Percentiles rank a stretch among this genome's conserved stretches.
These are phyloP conservation scores for Peromyscus nudipes DNA, from an alignment of 2,797 vertebrate genomes.

Conservation along the genomic window DNA sequence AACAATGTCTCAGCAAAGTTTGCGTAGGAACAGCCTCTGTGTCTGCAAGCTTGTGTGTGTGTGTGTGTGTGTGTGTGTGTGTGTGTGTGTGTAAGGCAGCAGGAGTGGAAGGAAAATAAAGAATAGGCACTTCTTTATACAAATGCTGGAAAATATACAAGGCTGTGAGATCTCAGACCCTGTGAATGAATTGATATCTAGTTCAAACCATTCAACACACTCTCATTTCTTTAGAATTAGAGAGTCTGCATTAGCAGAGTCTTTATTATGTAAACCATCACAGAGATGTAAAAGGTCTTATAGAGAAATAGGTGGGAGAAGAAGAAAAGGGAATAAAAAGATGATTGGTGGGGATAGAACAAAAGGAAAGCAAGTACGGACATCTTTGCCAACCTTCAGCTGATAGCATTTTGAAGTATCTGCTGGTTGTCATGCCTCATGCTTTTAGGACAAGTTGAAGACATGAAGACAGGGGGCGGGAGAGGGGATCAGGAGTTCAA, in stretches of 20 bases:
- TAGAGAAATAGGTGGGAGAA: neutral
- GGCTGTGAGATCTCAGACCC: neutral
- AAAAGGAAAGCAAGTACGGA: neutral
- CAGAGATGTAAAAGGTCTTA: neutral
- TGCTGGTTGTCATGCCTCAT: neutral
- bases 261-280: constrained; percentile 9
- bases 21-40: constrained; percentile 49
- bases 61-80: neutral
- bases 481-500: neutral
- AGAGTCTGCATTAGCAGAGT: neutral
- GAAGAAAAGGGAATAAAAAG: neutral
- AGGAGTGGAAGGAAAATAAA: constrained; percentile 15
- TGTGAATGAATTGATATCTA: constrained; percentile 1
- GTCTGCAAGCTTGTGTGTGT: neutral
- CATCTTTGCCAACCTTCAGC: neutral
- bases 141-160: neutral
- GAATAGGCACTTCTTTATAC: constrained; percentile 37
- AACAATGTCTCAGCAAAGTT: constrained; percentile 67
- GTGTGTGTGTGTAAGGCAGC: neutral
- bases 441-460: neutral
- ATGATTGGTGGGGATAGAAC: neutral
- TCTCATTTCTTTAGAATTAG: constrained; percentile 32
- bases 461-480: neutral
- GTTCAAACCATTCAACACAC: constrained; percentile 8
- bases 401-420: neutral